Base-by-base conservation (phyloP, 2,888 invertebrate genomes). In the Amiota minor region DNA sequence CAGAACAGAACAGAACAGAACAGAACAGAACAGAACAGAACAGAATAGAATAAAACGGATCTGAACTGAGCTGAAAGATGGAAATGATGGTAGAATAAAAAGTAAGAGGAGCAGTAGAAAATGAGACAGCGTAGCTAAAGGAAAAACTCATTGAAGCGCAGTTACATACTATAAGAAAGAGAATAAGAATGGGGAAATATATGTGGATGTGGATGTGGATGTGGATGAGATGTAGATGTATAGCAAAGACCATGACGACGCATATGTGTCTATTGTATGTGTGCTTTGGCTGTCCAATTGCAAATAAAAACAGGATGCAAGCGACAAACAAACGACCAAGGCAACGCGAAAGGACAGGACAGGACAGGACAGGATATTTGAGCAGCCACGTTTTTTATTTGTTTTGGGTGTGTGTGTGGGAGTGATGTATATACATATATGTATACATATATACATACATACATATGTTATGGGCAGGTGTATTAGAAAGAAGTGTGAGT, bases 401-500 rank as follows among this genome's bases (percentile, higher is more conserved):
- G 47, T 47, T 65, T 65, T 65, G 65, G 47, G 65, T 47, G 61
- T 61, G 62, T 70, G n/a, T 64, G 45, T n/a, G 64, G 20, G 46
- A 46, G 64, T 47, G 64, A 61, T 16, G 59, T 20, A 18, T n/a
- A 50, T 50, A 53, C 12, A 18, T 18, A 45, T 11, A 20, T 65
- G 16, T 65, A 49, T 59, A 59, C 11, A 10, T 59, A 18, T 8
- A 49, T 59, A 59, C 11, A 10, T 59, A 18, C 2, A n/a, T 53
- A 9, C 8, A 53, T 53, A 16, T 35, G 16, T 53, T 53, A 12
- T 16, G 53, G 53, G n/a, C 35, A 35, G 16, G 53, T 53, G 53
- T 16, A 16, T 53, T 53, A n/a, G 53, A n/a, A 16, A 16, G n/a
- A 16, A 53, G 14, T 9, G 82, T 81, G 74, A 77, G 62, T 59